Evolutionary conservation across 2,888 invertebrate species (phyloP).

Genomic region (Cinara cedri): DNA sequence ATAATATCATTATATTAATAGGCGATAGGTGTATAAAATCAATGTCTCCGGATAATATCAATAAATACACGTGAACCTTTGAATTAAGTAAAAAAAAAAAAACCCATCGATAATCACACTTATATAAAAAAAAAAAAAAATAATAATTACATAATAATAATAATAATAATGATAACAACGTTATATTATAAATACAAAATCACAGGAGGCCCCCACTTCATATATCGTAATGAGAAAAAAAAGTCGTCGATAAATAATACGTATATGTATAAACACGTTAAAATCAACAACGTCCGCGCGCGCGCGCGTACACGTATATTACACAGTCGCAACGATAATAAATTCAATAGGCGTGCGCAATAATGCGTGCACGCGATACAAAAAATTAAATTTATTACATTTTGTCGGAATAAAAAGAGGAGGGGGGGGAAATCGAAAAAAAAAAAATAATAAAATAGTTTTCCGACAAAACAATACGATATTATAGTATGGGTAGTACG

Average conservation of each 20-base stretch:
- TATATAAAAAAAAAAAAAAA: slow-evolving; percentile 9
- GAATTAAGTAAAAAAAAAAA: neutral
- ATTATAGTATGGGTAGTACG: too few relatives aligned
- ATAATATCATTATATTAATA: too few relatives aligned
- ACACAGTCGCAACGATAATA: neutral
- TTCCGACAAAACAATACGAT: too few relatives aligned
- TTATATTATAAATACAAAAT: slow-evolving; percentile 31
- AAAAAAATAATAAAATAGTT: too few relatives aligned
- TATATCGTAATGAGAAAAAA: slow-evolving; percentile 25
- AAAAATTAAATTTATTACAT: too few relatives aligned
- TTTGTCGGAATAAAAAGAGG: neutral
- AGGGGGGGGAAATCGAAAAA: too few relatives aligned
- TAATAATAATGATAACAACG: slow-evolving; percentile 14
- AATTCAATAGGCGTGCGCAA: too few relatives aligned
- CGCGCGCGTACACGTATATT: too few relatives aligned
- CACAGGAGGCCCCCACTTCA: slow-evolving; percentile 58
- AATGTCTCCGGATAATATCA: too few relatives aligned
- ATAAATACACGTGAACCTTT: neutral
- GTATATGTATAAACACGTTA: too few relatives aligned
- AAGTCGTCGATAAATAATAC: neutral
- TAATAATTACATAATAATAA: slow-evolving; percentile 14
- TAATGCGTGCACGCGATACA: too few relatives aligned
- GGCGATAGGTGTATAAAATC: too few relatives aligned
- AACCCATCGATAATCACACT: neutral
- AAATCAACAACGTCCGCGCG: neutral